Evolutionary conservation across 1,140 invertebrate species (phyloP).

Genomic region (Tetragnatha versicolor): DNA sequence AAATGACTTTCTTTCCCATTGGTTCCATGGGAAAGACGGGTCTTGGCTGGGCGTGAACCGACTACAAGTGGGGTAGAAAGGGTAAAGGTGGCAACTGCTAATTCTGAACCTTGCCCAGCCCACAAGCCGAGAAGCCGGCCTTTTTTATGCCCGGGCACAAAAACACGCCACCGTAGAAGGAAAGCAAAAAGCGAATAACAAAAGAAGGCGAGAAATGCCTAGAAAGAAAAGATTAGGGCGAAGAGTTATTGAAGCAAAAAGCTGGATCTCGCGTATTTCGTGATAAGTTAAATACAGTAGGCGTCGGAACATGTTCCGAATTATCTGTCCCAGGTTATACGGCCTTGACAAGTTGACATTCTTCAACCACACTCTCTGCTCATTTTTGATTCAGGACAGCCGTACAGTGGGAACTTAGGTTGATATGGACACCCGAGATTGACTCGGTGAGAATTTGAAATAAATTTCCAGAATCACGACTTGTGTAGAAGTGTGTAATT

Average conservation of each 20-base stretch:
- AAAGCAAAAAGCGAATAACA: no score
- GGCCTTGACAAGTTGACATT: conserved; percentile 43
- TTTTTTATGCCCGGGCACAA: not conserved
- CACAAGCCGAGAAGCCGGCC: conserved; percentile 26
- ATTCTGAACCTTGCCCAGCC: conserved; percentile 29
- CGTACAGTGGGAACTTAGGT: no score
- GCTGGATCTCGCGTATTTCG: conserved; percentile 23
- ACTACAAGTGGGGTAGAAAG: conserved; percentile 28
- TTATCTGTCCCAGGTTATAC: conserved; percentile 35
- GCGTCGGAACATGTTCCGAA: conserved; percentile 37
- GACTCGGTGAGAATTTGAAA: no score
- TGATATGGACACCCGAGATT: no score
- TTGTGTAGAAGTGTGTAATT: no score
- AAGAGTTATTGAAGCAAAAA: conserved; percentile 51
- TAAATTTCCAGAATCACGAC: no score
- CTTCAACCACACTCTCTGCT: conserved; percentile 17
- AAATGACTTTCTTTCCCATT: not conserved
- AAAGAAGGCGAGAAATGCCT: not conserved
- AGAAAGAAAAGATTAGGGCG: not conserved
- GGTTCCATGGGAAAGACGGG: conserved; percentile 17
- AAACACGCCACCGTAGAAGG: not conserved
- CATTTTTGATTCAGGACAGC: conserved; percentile 9
- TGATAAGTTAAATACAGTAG: conserved; percentile 40
- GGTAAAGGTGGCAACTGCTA: conserved; percentile 49
- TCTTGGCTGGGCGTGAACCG: conserved; percentile 7